These are phyloP conservation scores for Zaprionus taronus DNA, from an alignment of 1,140 invertebrate species.

Conservation along the genomic window DNA sequence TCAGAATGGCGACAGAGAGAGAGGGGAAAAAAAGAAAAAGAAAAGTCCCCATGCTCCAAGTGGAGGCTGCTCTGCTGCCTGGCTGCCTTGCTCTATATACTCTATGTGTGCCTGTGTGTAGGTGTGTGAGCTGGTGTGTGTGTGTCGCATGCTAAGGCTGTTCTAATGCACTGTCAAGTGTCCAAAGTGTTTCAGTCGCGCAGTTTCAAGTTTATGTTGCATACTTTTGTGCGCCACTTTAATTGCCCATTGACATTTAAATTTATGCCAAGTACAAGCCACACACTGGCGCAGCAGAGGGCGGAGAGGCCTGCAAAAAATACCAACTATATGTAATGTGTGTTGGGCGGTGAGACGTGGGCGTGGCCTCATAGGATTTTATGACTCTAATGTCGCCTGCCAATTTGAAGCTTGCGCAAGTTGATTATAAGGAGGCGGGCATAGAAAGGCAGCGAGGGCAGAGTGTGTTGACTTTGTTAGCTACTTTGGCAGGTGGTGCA, in stretches of 20 bases:
- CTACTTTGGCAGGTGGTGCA: neutral
- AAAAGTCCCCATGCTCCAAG: neutral
- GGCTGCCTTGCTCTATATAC: neutral
- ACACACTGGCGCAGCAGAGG: neutral
- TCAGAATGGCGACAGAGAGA: constrained; percentile 42
- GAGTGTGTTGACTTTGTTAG: neutral
- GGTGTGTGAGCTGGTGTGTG: neutral
- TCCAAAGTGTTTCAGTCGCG: constrained; percentile 31
- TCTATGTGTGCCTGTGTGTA: neutral
- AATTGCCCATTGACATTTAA: constrained; percentile 76
- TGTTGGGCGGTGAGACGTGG: neutral
- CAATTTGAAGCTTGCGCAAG: constrained; percentile 36
- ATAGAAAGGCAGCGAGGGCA: neutral
- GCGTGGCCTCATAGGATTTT: constrained; percentile 37
- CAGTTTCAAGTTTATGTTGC: constrained; percentile 65
- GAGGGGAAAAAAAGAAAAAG: neutral
- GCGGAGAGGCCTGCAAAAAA: constrained; percentile 10
- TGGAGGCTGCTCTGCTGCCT: no score
- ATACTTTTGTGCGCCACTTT: constrained; percentile 74
- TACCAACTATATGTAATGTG: constrained; percentile 26
- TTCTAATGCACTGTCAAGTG: constrained; percentile 71
- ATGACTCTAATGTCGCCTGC: constrained; percentile 50
- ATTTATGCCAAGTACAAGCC: constrained; percentile 54
- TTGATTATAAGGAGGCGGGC: constrained; percentile 4
- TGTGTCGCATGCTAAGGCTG: constrained; percentile 48